Evolutionary conservation across 1,140 invertebrate species (phyloP).

Genomic region (Parapsyche elsis): DNA sequence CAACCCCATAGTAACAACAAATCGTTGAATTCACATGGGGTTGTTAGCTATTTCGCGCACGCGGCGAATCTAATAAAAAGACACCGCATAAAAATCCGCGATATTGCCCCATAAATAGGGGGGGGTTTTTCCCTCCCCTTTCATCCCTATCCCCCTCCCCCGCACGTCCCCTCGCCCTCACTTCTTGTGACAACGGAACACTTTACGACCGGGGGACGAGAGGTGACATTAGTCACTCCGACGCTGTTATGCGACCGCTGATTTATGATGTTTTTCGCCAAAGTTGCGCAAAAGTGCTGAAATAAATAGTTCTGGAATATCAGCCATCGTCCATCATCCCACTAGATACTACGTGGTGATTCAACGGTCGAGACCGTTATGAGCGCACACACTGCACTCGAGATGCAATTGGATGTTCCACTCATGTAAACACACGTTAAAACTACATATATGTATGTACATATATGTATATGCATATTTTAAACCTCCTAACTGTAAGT

Average conservation of each 20-base stretch:
- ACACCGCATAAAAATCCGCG: conserved; percentile 51
- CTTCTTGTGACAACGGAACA: conserved; percentile 22
- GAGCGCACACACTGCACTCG: neutral
- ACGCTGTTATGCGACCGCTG: conserved; percentile 16
- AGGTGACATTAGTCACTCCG: conserved; percentile 36
- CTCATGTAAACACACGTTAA: no score
- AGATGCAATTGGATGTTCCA: neutral
- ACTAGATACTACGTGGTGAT: neutral
- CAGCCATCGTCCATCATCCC: conserved; percentile 6
- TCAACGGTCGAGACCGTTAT: neutral
- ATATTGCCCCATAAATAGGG: conserved; percentile 51
- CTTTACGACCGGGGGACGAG: conserved; percentile 25
- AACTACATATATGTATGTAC: no score
- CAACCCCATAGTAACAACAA: neutral
- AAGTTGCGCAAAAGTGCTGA: conserved; percentile 4
- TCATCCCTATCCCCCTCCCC: neutral
- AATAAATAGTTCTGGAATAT: conserved; percentile 24
- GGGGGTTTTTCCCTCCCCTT: neutral
- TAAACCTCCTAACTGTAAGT: no score
- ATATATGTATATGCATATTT: no score
- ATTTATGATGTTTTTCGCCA: conserved; percentile 44
- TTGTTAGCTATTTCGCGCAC: conserved; percentile 16
- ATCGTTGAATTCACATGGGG: neutral
- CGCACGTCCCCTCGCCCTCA: neutral
- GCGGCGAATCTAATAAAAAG: conserved; percentile 50